These are phyloP conservation scores for Chymomyza amoena DNA, from an alignment of 2,888 invertebrate genomes.

Conservation along the genomic window DNA sequence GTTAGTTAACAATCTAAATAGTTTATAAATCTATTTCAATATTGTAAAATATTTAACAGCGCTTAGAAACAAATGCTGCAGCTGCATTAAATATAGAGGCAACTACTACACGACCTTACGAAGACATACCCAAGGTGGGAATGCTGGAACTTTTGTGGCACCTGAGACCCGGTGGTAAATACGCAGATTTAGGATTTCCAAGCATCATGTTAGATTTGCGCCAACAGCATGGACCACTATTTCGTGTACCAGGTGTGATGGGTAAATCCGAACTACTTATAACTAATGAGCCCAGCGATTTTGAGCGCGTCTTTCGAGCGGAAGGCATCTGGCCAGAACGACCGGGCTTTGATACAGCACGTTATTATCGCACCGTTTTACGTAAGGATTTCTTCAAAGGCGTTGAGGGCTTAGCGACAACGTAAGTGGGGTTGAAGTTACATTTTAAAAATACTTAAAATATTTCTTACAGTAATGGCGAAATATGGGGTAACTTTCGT, in stretches of 20 bases:
- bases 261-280: slow-evolving; percentile 67
- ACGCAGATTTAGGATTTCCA: slow-evolving; percentile 40
- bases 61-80: slow-evolving; percentile 41
- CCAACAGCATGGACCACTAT: slow-evolving; percentile 75
- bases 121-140: slow-evolving; percentile 56
- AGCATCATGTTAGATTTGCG: slow-evolving; percentile 47
- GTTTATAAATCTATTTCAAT: no score
- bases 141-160: slow-evolving; percentile 26
- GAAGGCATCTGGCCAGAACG: slow-evolving; percentile 80
- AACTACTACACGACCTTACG: slow-evolving; percentile 41
- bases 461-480: slow-evolving; percentile 58
- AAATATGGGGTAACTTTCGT: slow-evolving; percentile 83
- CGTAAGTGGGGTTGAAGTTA: slow-evolving; percentile 36
- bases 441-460: no score
- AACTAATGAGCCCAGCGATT: slow-evolving; percentile 80
- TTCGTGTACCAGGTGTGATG: slow-evolving; percentile 74
- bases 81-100: slow-evolving; percentile 2
- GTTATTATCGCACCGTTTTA: slow-evolving; percentile 74
- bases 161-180: slow-evolving; percentile 61
- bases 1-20: no score
- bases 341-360: slow-evolving; percentile 74
- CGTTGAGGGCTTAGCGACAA: slow-evolving; percentile 55
- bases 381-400: slow-evolving; percentile 57
- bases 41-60: slow-evolving; percentile 24
- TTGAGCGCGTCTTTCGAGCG: slow-evolving; percentile 78